Base-by-base conservation (phyloP, 1,140 invertebrate species). In the Homalodisca vitripennis region DNA sequence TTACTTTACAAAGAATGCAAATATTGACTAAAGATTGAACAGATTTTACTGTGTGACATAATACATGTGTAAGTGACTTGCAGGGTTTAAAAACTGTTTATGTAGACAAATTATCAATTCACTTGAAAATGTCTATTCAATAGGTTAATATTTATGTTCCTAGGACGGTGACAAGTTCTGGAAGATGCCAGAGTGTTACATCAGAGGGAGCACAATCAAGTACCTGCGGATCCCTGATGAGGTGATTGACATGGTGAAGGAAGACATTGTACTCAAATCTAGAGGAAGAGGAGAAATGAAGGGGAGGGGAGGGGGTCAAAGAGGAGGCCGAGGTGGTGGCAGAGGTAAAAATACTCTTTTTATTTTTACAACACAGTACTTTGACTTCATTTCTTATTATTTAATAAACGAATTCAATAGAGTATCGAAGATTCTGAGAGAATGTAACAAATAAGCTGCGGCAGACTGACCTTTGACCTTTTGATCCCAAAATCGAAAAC, bases 161-260 rank as follows among this genome's bases (percentile, higher is more conserved):
- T 60, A 97, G 94, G 98, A 99, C 87, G 98, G 98, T 75, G 98
- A 99, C 77, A 93, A 95, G 78, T 99, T 99, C 84, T 98, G 97
- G 96, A 89, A 95, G 74, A 99, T 99, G 94, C 96, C 96, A 0
- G 98, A 99, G 82, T 99, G 96, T 77, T 99, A 99, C 77, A 98
- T 99, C 70, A 83, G 97, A 72, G 98, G 98, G 0, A 98, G 94
- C 75, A 99, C 95, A n/a, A 99, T 99, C 57, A 99, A 99, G 82
- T 99, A 99, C 79, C 80, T 99, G 13, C 84, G 98, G 75, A 98
- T 99, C 76, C 98, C 98, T 0, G 98, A 99, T 82, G 98, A 99
- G 86, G 96, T 99, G 12, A 97, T 98, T 72, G 96, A 98, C 77
- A 95, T 98, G 92, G 97, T 98, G 0, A 98, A 98, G 79, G 96